These are phyloP conservation scores for Elanus axillaris DNA, from an alignment of 2,113 vertebrate species.

Conservation along the genomic window DNA sequence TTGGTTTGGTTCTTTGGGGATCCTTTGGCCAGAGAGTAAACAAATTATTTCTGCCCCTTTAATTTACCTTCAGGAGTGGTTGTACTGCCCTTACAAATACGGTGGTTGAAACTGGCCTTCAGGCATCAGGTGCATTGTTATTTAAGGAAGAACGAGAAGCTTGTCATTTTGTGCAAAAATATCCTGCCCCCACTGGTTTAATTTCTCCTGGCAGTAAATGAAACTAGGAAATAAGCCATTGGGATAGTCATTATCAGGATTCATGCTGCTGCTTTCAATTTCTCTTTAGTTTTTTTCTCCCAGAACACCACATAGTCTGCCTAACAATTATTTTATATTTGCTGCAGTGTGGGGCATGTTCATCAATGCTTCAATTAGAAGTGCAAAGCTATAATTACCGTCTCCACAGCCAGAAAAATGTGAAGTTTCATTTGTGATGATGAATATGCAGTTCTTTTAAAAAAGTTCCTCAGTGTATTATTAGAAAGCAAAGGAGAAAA, in stretches of 20 bases:
- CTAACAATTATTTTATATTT: conserved; percentile 50
- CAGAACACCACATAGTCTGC: background rate
- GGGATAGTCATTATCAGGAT: background rate
- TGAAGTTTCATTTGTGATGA: conserved; percentile 41
- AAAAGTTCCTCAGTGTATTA: conserved; percentile 47
- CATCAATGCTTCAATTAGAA: conserved; percentile 47
- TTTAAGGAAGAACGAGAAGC: background rate
- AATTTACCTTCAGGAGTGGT: background rate
- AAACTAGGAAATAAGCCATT: background rate
- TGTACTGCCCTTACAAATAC: background rate
- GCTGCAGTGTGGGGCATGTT: background rate
- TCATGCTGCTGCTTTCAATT: conserved; percentile 8
- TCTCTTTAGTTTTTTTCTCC: background rate
- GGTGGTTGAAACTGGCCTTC: background rate
- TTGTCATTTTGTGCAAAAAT: background rate
- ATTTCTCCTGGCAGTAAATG: background rate
- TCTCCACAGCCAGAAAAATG: conserved; percentile 14
- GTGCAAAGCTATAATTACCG: conserved; percentile 42
- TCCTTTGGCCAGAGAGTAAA: background rate
- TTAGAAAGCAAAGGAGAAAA: conserved; percentile 42
- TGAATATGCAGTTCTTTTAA: conserved; percentile 21
- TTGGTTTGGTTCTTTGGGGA: background rate
- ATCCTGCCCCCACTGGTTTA: background rate
- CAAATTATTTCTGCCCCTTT: background rate
- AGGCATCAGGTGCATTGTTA: background rate